Base-by-base conservation (phyloP, 2,113 vertebrate species). In the Lampris megalopsis region DNA sequence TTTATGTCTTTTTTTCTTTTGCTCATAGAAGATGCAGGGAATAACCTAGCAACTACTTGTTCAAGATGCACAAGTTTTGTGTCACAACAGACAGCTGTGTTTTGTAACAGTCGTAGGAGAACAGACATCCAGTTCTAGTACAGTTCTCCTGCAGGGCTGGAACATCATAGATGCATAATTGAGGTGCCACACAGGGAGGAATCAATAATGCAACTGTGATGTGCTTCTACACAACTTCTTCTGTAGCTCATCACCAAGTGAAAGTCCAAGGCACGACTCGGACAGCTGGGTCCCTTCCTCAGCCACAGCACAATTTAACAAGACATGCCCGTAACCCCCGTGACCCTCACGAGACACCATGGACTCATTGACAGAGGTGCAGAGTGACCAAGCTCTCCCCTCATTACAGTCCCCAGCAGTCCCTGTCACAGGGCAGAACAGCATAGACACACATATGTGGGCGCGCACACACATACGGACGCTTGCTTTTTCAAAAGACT, bases 291-390 rank as follows among this genome's bases (percentile, higher is more conserved):
- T 86, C 89, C 83, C 84, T 65, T 80, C 73, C 84, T 86, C 79
- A 89, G 85, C 77, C 64, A 78, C 85, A 66, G 82, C 77, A 82
- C 91, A 86, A 92, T 92, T 90, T 89, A 89, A 92, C 82, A 77
- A 88, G 91, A 89, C 88, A 89, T 84, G 73, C 82, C 77, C 87
- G 77, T 86, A 91, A 88, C 91, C 86, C 80, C 74, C 53, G 82
- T 84, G 91, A 91, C 89, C 89, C 83, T 78, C 60, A 37, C 79
- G 78, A 73, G 75, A 67, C 80, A 87, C 75, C 82, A 77, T 73
- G 53, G 70, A 81, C 70, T 89, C 42, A 37, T 61, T 74, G 75
- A 86, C 79, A 80, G 80, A 73, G 81, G 83, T 83, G 82, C 83
- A 82, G 72, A 57, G 67, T 80, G 88, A 84, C 83, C 81, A 64